Evolutionary conservation across 2,113 vertebrate genomes (phyloP), one percentile per base, ranked within the genome.

Genomic region (Triplophysa siluroides): DNA sequence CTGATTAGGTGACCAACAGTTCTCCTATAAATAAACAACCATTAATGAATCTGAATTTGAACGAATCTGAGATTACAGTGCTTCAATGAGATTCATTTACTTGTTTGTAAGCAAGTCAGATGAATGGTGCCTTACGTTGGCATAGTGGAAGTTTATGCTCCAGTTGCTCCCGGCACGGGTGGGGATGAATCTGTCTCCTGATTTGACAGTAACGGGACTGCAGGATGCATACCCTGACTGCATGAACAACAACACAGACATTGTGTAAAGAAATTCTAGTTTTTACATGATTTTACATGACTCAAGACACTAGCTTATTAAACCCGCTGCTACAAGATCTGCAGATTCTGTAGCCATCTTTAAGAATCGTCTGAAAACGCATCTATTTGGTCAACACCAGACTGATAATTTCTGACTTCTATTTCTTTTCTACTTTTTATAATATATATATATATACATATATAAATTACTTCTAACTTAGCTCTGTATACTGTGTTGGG

Each of bases 101-200:
- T 62, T 21, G 18, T 21, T 10, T 58, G 62, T 24, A 33, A 47
- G 60, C 19, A 18, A 6, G n/a, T 29, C n/a, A 64, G 2, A 12
- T 18, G 60, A 33, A 47, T 26, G 24, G 13, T 7, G 21, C 64
- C 90, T 91, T 80, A 93, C 93, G 21, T 94, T 94, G 81, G 92
- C 91, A 11, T 91, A 92, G 86, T 94, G 93, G 87, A 94, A 94
- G 85, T 93, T 94, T 88, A 94, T 90, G 88, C 91, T 93, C 93
- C 93, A 94, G 91, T 94, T 94, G 86, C 93, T 93, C 82, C 93
- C 93, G 29, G 92, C 93, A 0, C 93, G 89, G 45, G 92, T 92
- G 71, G 93, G 93, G 56, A 94, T 94, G 78, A 92, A 94, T 45
- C 93, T 88, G 71, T 94, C 93, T 12, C 93, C 93, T 43, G 90